These are phyloP conservation scores for Gallinago media DNA, from an alignment of 2,113 vertebrate species.

Conservation along the genomic window DNA sequence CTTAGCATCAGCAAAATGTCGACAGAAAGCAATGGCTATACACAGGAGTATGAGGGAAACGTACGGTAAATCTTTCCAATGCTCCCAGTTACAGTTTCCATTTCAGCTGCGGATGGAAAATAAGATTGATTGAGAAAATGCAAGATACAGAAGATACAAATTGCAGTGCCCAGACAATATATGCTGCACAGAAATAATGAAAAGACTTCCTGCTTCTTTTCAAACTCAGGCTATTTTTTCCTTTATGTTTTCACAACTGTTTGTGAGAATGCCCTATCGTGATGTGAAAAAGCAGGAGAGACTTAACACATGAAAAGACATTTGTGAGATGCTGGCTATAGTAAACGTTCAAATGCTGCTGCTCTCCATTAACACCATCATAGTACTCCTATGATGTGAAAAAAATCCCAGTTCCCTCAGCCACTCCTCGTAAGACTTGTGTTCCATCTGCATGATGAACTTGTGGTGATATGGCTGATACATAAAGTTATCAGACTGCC, in stretches of 20 bases:
- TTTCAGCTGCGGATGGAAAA: neutral
- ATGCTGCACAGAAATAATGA: too few relatives aligned
- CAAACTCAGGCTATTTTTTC: neutral
- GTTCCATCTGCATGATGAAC: neutral
- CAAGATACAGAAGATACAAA: neutral
- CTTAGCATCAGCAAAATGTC: neutral
- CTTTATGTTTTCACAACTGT: neutral
- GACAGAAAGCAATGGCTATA: neutral
- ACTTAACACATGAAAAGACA: neutral
- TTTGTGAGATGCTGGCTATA: neutral
- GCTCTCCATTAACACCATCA: neutral
- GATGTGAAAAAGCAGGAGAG: neutral
- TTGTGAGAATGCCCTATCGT: neutral
- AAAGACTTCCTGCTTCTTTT: neutral
- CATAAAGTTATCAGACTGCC: neutral
- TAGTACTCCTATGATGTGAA: neutral
- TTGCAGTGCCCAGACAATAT: neutral
- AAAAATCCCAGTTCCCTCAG: neutral
- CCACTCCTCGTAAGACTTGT: neutral
- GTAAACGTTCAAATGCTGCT: neutral
- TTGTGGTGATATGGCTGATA: neutral
- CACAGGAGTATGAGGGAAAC: neutral
- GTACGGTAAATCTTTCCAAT: neutral
- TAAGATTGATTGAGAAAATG: neutral
- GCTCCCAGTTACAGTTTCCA: neutral